phyloP scores from a whole-genome alignment of 2,113 vertebrate species.

The Poecile atricapillus region DNA sequence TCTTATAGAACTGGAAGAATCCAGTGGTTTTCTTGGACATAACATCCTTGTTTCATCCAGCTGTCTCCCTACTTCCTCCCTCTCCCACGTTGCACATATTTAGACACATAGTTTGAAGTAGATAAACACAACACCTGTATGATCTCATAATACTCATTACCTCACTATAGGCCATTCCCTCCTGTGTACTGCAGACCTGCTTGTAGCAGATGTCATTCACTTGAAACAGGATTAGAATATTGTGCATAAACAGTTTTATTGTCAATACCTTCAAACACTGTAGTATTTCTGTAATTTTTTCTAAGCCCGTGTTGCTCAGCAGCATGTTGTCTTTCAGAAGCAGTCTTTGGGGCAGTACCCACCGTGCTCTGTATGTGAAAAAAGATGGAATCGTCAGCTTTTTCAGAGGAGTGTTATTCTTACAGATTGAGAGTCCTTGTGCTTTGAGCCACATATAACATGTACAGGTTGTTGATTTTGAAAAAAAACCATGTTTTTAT shows the following conservation, averaged over 20 bases:
- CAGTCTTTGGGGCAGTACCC: not conserved
- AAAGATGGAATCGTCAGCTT: not conserved
- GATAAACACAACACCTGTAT: not conserved
- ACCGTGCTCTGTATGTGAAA: not conserved
- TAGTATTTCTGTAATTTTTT: not conserved
- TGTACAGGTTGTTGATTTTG: not conserved
- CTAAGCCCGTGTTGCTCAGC: not conserved
- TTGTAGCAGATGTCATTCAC: not conserved
- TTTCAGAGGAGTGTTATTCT: not conserved
- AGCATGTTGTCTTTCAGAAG: not conserved
- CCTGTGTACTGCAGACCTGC: not conserved
- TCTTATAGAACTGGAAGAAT: not conserved
- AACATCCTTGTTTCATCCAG: not conserved
- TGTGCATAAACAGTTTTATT: not conserved
- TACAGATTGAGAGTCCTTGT: not conserved
- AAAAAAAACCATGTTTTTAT: not conserved
- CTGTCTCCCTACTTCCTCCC: not conserved
- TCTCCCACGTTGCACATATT: not conserved
- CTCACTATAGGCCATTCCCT: not conserved
- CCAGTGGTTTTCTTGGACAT: not conserved
- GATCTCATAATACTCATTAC: not conserved
- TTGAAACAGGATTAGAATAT: not conserved
- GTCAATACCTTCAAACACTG: not conserved
- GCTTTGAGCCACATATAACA: not conserved
- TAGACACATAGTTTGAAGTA: not conserved